Conservation (phyloP, 2,797 vertebrate genomes). For the Scolopax bukidnonensis region DNA sequence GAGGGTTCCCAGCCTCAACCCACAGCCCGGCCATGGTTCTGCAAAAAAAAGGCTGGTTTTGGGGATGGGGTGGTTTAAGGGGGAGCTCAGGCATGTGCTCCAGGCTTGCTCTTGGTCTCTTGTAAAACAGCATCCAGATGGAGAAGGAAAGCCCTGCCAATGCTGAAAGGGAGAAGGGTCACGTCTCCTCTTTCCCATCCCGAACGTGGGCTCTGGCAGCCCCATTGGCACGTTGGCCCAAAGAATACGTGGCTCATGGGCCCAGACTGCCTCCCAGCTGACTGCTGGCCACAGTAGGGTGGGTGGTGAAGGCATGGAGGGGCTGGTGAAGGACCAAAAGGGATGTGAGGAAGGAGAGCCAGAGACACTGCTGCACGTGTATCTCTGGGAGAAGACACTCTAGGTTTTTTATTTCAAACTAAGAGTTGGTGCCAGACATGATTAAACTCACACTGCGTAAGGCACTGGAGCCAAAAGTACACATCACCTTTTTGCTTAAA, state of each 20-base stretch:
- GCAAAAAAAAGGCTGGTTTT: not conserved
- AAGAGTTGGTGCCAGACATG: not conserved
- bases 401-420: not conserved
- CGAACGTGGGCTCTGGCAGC: not conserved
- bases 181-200: not conserved
- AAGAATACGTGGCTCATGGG: fast-evolving
- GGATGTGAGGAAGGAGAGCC: not conserved
- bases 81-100: fast-evolving
- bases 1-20: not conserved
- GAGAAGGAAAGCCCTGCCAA: not conserved
- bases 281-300: too few relatives aligned
- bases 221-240: fast-evolving
- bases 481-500: not conserved
- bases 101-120: not conserved
- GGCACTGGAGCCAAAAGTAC: not conserved
- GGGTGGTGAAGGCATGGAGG: not conserved
- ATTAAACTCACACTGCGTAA: not conserved
- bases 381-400: not conserved
- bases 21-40: not conserved
- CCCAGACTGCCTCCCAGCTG: not conserved
- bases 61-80: not conserved
- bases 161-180: not conserved
- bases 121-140: not conserved
- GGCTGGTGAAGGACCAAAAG: not conserved
- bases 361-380: not conserved